phyloP scores from a whole-genome alignment of 2,797 vertebrate species.

The Sebastes nivosus region DNA sequence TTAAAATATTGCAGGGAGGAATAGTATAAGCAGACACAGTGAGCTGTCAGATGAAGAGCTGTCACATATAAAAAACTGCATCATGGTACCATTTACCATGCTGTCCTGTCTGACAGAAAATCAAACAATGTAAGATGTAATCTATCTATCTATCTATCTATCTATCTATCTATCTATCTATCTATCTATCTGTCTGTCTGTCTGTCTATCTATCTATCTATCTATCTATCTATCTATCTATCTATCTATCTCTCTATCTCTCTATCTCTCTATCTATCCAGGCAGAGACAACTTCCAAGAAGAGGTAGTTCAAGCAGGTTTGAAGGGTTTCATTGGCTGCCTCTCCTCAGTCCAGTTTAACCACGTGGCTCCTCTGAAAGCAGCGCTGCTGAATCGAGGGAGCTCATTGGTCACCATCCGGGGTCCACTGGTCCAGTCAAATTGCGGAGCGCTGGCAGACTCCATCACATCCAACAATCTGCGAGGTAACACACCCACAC shows the following conservation, averaged over 20 bases:
- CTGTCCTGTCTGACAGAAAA: background rate
- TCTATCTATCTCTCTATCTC: too few relatives aligned
- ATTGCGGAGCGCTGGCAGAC: background rate
- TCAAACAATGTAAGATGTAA: background rate
- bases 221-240: too few relatives aligned
- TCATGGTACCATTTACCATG: background rate
- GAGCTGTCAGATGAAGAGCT: background rate
- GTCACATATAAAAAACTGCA: background rate
- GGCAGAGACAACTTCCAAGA: background rate
- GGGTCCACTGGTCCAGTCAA: background rate
- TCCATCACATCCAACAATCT: background rate
- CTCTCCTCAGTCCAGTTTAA: background rate
- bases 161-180: too few relatives aligned
- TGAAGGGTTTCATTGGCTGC: background rate
- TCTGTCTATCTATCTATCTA: too few relatives aligned
- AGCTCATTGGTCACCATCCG: background rate
- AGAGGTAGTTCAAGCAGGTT: background rate
- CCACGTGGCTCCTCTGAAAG: background rate
- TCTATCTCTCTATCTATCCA: background rate
- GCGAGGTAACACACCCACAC: background rate
- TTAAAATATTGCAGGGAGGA: background rate
- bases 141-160: too few relatives aligned
- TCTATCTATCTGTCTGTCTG: too few relatives aligned
- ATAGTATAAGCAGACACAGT: background rate
- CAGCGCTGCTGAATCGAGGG: background rate